These are phyloP conservation scores for Sorex araneus DNA, from an alignment of 2,113 vertebrate genomes.

Conservation along the genomic window DNA sequence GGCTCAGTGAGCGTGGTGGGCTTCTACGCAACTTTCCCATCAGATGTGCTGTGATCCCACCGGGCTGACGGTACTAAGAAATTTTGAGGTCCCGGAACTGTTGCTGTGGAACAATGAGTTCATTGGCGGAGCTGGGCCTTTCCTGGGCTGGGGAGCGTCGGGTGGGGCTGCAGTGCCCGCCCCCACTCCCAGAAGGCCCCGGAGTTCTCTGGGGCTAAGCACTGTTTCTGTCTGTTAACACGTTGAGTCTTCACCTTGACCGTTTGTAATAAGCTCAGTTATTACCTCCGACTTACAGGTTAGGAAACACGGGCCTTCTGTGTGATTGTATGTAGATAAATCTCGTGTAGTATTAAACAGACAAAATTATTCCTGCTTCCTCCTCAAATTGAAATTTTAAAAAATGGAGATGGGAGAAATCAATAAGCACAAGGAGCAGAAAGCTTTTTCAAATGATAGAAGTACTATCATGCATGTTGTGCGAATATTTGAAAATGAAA, in stretches of 20 bases:
- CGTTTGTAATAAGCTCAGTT: slow-evolving; percentile 9
- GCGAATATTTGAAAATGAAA: slow-evolving; percentile 49
- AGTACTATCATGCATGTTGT: slow-evolving; percentile 18
- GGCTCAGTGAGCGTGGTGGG: no score
- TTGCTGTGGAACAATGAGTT: no score
- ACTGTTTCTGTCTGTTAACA: slow-evolving; percentile 1
- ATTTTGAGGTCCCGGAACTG: no score
- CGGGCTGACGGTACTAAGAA: no score
- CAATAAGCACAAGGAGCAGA: slow-evolving; percentile 52
- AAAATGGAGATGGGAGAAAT: slow-evolving; percentile 16
- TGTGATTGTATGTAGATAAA: slow-evolving; percentile 45
- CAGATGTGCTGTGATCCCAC: no score
- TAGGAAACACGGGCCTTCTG: slow-evolving; percentile 21
- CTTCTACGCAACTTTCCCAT: no score
- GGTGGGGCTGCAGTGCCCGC: no score
- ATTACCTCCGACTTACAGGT: neutral
- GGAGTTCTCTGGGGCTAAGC: neutral
- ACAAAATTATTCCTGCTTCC: slow-evolving; percentile 52
- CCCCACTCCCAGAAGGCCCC: no score
- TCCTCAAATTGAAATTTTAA: neutral
- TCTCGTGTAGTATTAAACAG: slow-evolving; percentile 13
- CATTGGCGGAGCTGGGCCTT: no score
- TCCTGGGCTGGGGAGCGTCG: no score
- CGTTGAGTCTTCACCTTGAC: neutral
- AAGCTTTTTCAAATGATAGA: slow-evolving; percentile 35